Evolutionary conservation across 2,797 vertebrate genomes (phyloP), one percentile per base, ranked within the genome.

Genomic region (Channallabes apus): DNA sequence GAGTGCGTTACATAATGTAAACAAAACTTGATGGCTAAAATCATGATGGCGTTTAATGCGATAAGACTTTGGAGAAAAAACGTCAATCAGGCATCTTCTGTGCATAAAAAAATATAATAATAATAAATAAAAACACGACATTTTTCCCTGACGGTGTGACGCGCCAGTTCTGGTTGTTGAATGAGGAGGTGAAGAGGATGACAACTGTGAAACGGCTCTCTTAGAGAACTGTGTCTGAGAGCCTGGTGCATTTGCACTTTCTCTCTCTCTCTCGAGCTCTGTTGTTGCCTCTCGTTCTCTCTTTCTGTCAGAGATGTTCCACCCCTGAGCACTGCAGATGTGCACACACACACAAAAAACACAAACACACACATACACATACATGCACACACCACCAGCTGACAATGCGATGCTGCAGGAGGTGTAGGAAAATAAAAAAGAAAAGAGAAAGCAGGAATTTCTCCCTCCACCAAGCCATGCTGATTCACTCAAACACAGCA

Each of bases 401-500:
- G 88, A 87, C 88, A 88, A 79, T 35, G 76, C 73, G 77, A 84
- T 78, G 73, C 73, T 62, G 73, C 80, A 85, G 84, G 78, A 82
- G 84, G 68, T 27, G 6, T n/a, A 59, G 2, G 46, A 64, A 46
- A 79, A 82, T 24, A 67, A 69, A 92, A 46, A 46, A 46, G 46
- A 67, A 27, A 56, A 27, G 46, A 54, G 2, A 84, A 90, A 89
- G 73, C 72, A 24, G 88, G 87, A 91, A 90, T 87, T 91, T 88
- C 87, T 78, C 82, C 81, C 82, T 75, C 80, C 56, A 56, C 72
- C 85, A 81, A 88, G 72, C 71, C 22, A 27, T 72, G 51, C 54
- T 18, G 17, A 38, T 79, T 2, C 35, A 79, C 11, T n/a, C 71
- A 27, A 46, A 68, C 65, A 29, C 3, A 17, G n/a, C 27, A 35